phyloP scores from a whole-genome alignment of 2,888 invertebrate species.

The Leucophenga maculata region DNA sequence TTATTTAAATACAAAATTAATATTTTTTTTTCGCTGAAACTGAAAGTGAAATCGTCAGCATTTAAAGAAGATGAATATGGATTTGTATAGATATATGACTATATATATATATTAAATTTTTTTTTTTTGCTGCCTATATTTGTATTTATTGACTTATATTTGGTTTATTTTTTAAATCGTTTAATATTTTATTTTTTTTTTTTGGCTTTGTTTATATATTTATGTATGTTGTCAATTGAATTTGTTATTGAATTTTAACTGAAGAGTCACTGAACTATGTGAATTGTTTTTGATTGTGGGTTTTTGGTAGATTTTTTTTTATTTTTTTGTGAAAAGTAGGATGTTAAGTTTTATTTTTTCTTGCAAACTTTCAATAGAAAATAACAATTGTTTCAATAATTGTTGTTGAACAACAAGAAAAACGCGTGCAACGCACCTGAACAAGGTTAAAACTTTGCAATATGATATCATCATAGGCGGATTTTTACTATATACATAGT shows the following conservation, averaged over 20 bases:
- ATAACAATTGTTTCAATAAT: conserved; percentile 53
- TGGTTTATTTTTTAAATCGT: not conserved
- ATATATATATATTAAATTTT: too few species aligned
- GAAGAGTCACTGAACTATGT: conserved; percentile 56
- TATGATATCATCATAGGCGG: not conserved
- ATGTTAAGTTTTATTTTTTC: conserved; percentile 38
- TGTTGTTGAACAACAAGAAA: conserved; percentile 34
- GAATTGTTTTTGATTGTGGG: conserved; percentile 31
- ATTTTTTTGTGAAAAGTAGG: conserved; percentile 35
- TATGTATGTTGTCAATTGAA: conserved; percentile 36
- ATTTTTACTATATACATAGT: not conserved
- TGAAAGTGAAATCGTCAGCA: not conserved
- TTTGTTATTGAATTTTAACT: conserved; percentile 55
- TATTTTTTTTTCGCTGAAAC: conserved; percentile 6
- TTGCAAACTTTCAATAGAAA: conserved; percentile 16
- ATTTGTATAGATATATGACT: too few species aligned
- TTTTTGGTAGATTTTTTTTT: conserved; percentile 31
- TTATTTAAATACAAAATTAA: conserved; percentile 1
- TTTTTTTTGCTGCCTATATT: not conserved
- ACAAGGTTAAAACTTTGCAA: conserved; percentile 43
- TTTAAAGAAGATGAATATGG: too few species aligned
- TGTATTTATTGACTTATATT: conserved; percentile 16
- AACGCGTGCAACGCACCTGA: conserved; percentile 48
- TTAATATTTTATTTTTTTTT: not conserved
- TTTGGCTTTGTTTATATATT: not conserved